Evolutionary conservation across 2,888 invertebrate genomes (phyloP).

Genomic region (Erebia palarica): DNA sequence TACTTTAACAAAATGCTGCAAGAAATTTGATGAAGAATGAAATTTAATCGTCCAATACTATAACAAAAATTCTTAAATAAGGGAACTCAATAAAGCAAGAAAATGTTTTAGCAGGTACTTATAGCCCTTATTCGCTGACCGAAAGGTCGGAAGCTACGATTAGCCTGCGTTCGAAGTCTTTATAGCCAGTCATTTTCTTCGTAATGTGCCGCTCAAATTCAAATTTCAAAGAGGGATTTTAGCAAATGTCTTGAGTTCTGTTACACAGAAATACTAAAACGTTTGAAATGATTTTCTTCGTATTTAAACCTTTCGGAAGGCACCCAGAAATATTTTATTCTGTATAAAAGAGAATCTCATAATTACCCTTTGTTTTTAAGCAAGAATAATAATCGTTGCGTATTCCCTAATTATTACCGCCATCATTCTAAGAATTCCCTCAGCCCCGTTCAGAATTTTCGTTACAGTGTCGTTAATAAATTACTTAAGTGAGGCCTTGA

Average conservation of each 20-base stretch:
- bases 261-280: slow-evolving; percentile 55
- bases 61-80: slow-evolving; percentile 50
- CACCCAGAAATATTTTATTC: slow-evolving; percentile 32
- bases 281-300: slow-evolving; percentile 46
- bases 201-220: slow-evolving; percentile 76
- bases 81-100: slow-evolving; percentile 62
- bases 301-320: slow-evolving; percentile 33
- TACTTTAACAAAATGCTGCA: not conserved
- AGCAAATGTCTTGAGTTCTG: slow-evolving; percentile 61
- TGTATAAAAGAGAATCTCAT: slow-evolving; percentile 30
- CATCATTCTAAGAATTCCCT: slow-evolving; percentile 31
- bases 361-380: slow-evolving; percentile 35
- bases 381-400: slow-evolving; percentile 30
- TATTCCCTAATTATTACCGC: slow-evolving; percentile 36
- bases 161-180: slow-evolving; percentile 80
- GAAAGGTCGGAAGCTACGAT: slow-evolving; percentile 79
- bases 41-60: slow-evolving; percentile 23
- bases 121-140: slow-evolving; percentile 62
- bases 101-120: slow-evolving; percentile 67
- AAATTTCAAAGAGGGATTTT: slow-evolving; percentile 69
- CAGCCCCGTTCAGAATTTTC: not conserved
- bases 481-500: not conserved
- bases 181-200: slow-evolving; percentile 74
- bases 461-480: not conserved
- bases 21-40: slow-evolving; percentile 15